Evolutionary conservation across 2,888 invertebrate genomes (phyloP), one percentile per base, ranked within the genome.

Genomic region (Branchipolynoe longqiensis): DNA sequence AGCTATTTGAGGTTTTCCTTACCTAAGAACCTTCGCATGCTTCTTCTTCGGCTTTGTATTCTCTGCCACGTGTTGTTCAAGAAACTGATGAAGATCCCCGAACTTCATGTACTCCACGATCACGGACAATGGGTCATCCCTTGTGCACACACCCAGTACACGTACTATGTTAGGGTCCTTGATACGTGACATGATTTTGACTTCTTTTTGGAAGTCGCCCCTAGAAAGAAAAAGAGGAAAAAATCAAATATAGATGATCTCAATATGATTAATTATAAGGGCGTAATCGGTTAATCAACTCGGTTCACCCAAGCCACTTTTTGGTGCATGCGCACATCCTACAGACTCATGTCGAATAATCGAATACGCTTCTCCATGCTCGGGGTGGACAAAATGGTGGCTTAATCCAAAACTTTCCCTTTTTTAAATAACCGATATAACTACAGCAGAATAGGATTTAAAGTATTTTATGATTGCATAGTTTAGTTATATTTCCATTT

Each of bases 21-120:
- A 84, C 84, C 84, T 84, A 18, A 84, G 41, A 38, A 69, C 36
- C 25, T 69, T 69, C 22, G 25, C 56, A n/a, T 64, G 59, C 41
- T 78, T 84, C 74, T 74, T 73, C 58, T 84, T 84, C 1, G 84
- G 74, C n/a, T 48, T 59, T 36, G 84, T 84, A 40, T 58, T 84
- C 22, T 84, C 84, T 4, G 62, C 96, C 22, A 94, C 93, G 90
- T 96, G 96, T n/a, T 96, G 95, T 90, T 96, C 96, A 64, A 97
- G 95, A 94, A 95, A 97, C 94, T 95, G 95, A 89, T 97, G 96
- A 87, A 98, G 95, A 92, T 97, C 97, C 38, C 97, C 97, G 88
- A 96, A 96, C 92, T 97, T 96, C 92, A 97, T 96, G 93, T 97
- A 97, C 94, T 98, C 97, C 90, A 97, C 96, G 25, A 98, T 96